Evolutionary conservation across 2,888 invertebrate species (phyloP).

Genomic region (Yponomeuta cagnagella): DNA sequence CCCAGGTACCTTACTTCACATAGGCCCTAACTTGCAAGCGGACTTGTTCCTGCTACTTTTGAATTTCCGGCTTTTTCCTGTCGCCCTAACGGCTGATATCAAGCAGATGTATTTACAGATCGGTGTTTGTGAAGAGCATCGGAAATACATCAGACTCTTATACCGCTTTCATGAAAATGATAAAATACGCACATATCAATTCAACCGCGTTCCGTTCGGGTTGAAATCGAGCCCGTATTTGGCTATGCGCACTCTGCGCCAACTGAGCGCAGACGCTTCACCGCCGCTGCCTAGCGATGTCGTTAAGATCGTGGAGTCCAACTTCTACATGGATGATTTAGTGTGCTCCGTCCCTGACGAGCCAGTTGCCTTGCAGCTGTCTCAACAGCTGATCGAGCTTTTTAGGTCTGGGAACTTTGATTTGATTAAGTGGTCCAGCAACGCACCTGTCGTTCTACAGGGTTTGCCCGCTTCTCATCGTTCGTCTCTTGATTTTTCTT

Average conservation of each 20-base stretch:
- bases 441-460: background rate
- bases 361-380: background rate
- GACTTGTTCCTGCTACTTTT: conserved; percentile 11
- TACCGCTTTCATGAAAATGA: background rate
- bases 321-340: no score
- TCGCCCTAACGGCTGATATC: conserved; percentile 10
- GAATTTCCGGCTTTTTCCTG: conserved; percentile 8
- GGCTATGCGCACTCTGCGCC: background rate
- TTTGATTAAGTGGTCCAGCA: background rate
- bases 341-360: no score
- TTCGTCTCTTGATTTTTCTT: background rate
- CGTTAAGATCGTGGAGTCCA: no score
- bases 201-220: background rate
- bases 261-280: background rate
- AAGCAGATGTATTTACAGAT: background rate
- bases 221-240: background rate
- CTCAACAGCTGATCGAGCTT: background rate
- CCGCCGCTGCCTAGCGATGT: no score
- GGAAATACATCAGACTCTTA: background rate
- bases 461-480: background rate
- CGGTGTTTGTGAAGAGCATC: background rate
- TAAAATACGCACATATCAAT: background rate
- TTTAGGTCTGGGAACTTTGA: background rate
- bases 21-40: conserved; percentile 10
- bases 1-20: background rate